These are phyloP conservation scores for Drosophila biarmipes DNA, from an alignment of 1,140 invertebrate species.

Conservation along the genomic window DNA sequence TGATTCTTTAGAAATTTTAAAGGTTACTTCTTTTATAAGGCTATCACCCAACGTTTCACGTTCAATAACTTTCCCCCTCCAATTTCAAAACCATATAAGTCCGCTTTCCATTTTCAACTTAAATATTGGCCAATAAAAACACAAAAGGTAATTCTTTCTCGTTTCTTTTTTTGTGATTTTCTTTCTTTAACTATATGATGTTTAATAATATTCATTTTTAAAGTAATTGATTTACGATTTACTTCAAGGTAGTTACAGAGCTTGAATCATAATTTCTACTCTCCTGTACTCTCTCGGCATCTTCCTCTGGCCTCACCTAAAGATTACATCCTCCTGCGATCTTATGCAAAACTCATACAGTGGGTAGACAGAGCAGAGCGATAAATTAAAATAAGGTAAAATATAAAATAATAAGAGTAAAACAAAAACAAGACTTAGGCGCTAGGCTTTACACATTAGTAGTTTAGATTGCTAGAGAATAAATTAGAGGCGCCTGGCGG, in stretches of 20 bases:
- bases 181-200: constrained; percentile 23
- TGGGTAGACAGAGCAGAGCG: constrained; percentile 13
- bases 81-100: constrained; percentile 1
- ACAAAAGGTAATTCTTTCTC: constrained; percentile 32
- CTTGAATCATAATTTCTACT: constrained; percentile 31
- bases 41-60: too few relatives aligned
- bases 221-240: constrained; percentile 53
- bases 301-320: constrained; percentile 22
- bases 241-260: constrained; percentile 70
- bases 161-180: constrained; percentile 27
- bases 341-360: constrained; percentile 23
- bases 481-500: constrained; percentile 58
- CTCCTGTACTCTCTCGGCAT: constrained; percentile 1
- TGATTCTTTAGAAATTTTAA: not conserved
- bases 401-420: constrained; percentile 40
- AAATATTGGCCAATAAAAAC: constrained; percentile 27
- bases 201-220: constrained; percentile 45
- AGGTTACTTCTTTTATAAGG: not conserved
- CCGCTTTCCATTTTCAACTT: constrained; percentile 4
- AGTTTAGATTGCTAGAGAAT: constrained; percentile 70
- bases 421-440: constrained; percentile 58
- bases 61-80: not conserved
- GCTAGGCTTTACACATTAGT: constrained; percentile 57
- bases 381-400: constrained; percentile 25
- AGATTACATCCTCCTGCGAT: constrained; percentile 21